Base-by-base conservation (phyloP, 2,113 vertebrate species). In the Alaudala cheleensis region DNA sequence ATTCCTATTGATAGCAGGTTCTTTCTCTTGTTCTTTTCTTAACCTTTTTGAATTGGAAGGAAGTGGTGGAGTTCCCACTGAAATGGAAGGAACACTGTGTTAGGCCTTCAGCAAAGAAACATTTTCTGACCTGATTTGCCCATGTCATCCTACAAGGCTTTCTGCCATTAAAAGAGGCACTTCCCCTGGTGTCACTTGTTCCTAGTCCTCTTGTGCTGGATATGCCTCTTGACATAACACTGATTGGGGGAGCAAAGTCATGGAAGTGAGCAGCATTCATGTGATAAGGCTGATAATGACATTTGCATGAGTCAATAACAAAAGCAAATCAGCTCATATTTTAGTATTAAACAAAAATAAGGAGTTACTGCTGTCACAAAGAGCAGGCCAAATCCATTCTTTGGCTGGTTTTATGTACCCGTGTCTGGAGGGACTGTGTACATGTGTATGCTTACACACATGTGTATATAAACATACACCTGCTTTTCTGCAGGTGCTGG, bases 391-490 rank as follows among this genome's bases (percentile, higher is more conserved):
- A 56, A 57, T 80, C 15, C 34, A 13, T 88, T 71, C 7, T 42
- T 79, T 62, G 45, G 7, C 44, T 69, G 44, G 13, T 81, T 92
- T 74, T 72, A 16, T 37, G 11, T 71, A 11, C 49, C 47, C 24
- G 34, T 19, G 8, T 33, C 28, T 53, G 47, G 20, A 9, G 28
- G 12, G 26, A 49, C 33, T 26, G 12, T 21, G 6, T 73, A 11
- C 33, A 10, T 0, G 0, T 53, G 22, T 23, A 7, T 51, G 5
- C 37, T 53, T 15, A 18, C 15, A 19, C 9, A 17, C 7, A 5
- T 2, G 6, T 40, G 8, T 33, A 8, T 14, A 15, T 37, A 45
- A 50, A 28, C 2, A 4, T 42, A 13, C 14, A 20, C 11, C n/a
- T 60, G 34, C 34, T 74, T 58, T 49, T 47, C 57, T 86, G n/a